Evolutionary conservation across 2,113 vertebrate genomes (phyloP), one percentile per base, ranked within the genome.

Genomic region (Cebus imitator): DNA sequence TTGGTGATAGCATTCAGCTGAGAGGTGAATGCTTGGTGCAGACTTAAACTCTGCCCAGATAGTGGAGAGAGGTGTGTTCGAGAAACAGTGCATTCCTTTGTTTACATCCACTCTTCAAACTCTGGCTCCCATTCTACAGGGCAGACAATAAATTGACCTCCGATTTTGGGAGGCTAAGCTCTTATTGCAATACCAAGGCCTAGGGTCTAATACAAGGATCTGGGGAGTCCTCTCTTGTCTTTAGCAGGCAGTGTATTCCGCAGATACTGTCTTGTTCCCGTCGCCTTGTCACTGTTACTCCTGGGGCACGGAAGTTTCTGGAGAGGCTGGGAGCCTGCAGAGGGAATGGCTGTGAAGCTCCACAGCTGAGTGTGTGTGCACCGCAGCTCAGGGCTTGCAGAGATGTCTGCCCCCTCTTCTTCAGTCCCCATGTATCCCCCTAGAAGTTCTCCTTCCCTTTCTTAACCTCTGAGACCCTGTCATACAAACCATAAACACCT

Each of bases 401-500:
- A 72, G 32, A 48, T 3, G n/a, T 78, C 78, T 50, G 45, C n/a
- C 55, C 21, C 40, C 5, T 27, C 40, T 35, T 9, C 30, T 48
- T 93, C 57, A 87, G 58, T 76, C 27, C 21, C 43, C 37, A 35
- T 87, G 43, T 83, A 16, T 25, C 27, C 16, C 16, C 10, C 84
- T 79, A 70, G 79, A 83, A 9, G 5, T 50, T 70, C 35, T 57
- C 48, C 27, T 75, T 66, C 21, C 48, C 72, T 85, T 20, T 76
- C 43, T 16, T 64, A 40, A 11, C 27, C 27, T 58, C 37, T 4
- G 27, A 23, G 8, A 7, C 35, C 23, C 35, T 17, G 32, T 83
- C 81, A 90, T 48, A 50, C 55, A 91, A 94, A 84, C 40, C 76
- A 83, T 40, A 73, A 95, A 66, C 57, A 91, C 68, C 76, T 91